These are phyloP conservation scores for Polydrusus pterygomalis DNA, from an alignment of 2,888 invertebrate species.

Conservation along the genomic window DNA sequence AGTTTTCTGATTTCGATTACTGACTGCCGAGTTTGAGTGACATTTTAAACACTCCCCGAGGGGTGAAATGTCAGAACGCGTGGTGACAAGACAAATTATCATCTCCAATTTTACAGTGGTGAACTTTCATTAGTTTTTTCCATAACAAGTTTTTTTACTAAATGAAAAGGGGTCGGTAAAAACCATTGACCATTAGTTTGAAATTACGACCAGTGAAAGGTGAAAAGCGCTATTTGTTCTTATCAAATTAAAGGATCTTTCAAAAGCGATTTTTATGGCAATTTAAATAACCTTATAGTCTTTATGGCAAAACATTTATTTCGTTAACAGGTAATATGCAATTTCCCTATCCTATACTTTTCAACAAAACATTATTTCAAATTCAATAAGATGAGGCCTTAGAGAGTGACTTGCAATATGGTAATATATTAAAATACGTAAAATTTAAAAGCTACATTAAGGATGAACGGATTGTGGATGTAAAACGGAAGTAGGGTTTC, in stretches of 20 bases:
- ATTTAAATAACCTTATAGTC: no score
- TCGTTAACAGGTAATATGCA: no score
- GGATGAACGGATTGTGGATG: constrained; percentile 36
- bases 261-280: no score
- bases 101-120: background rate
- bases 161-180: no score
- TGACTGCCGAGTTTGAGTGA: constrained; percentile 45
- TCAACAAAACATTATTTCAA: background rate
- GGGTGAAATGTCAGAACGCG: constrained; percentile 37
- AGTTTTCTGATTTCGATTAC: constrained; percentile 51
- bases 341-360: no score
- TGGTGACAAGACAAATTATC: constrained; percentile 42
- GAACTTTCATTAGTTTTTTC: constrained; percentile 11
- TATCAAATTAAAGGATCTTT: no score
- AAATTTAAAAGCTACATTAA: constrained; percentile 29
- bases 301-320: no score
- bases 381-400: background rate
- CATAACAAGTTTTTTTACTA: no score
- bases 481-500: constrained; percentile 40
- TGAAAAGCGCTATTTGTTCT: no score
- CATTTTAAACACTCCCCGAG: constrained; percentile 44
- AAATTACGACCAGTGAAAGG: no score
- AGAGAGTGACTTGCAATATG: constrained; percentile 40
- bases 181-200: no score
- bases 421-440: constrained; percentile 41